Conservation (phyloP, 2,888 invertebrate species). For the Tillus elongatus region DNA sequence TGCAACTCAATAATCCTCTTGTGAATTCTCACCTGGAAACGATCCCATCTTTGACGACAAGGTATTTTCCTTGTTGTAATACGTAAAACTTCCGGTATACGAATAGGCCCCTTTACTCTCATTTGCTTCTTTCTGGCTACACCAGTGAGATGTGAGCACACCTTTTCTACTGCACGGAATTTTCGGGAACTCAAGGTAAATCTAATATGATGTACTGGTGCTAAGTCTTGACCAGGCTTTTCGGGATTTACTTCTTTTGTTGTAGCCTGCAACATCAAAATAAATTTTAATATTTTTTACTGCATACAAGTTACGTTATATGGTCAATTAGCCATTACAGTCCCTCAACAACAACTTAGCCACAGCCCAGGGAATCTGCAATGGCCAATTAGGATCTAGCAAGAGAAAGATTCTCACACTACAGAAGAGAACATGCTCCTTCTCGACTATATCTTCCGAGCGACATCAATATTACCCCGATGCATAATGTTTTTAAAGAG, state of each 20-base stretch:
- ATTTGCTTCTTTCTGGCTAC: constrained; percentile 96
- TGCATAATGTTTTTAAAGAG: no score
- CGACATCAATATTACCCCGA: no score
- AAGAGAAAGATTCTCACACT: no score
- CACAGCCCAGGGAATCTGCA: no score
- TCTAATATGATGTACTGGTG: constrained; percentile 89
- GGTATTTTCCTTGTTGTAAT: constrained; percentile 99
- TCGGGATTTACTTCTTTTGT: constrained; percentile 45
- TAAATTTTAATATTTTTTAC: neutral
- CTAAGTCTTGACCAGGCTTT: constrained; percentile 79
- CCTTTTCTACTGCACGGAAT: constrained; percentile 95
- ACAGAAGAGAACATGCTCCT: no score
- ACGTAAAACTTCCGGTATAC: constrained; percentile 95
- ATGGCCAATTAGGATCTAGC: no score
- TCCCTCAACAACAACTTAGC: no score
- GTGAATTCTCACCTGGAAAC: constrained; percentile 92
- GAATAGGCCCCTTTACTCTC: constrained; percentile 95
- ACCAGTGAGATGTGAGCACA: constrained; percentile 91
- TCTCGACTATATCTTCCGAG: no score
- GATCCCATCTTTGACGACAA: constrained; percentile 99
- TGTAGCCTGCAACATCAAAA: neutral
- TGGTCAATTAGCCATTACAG: no score
- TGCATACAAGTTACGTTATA: no score
- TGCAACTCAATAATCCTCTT: constrained; percentile 98
- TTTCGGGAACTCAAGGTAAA: constrained; percentile 97